A percentile compares a stretch with the other conserved stretches of the same genome.
Evolutionary conservation across 2,888 invertebrate genomes (phyloP).

Genomic region (Polyploca ridens): DNA sequence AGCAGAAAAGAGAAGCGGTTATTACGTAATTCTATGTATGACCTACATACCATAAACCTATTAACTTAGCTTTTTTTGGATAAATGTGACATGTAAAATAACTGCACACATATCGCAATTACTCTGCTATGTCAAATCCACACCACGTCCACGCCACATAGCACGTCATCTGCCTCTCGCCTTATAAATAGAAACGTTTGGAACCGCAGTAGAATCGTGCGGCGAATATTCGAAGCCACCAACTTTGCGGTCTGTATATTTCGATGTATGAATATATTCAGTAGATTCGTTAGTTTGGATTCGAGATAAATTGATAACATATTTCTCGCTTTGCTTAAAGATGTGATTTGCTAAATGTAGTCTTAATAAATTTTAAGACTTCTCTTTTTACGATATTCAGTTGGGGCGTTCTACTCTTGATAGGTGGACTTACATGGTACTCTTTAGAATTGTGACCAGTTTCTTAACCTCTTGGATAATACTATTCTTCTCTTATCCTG

Average conservation of each 20-base stretch:
- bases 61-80: background rate
- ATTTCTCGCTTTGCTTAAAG: too few species aligned
- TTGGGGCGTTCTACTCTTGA: too few species aligned
- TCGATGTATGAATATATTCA: background rate
- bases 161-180: background rate
- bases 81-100: background rate
- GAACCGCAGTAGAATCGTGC: constrained; percentile 19
- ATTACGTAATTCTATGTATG: too few species aligned
- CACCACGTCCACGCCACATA: constrained; percentile 8
- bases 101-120: background rate
- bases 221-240: constrained; percentile 17
- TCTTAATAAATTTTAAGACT: too few species aligned
- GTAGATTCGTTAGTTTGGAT: background rate
- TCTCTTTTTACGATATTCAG: too few species aligned
- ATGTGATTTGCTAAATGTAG: too few species aligned
- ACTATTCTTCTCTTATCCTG: too few species aligned
- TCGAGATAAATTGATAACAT: background rate
- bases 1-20: too few species aligned
- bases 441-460: too few species aligned
- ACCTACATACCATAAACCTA: background rate
- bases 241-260: background rate
- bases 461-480: too few species aligned
- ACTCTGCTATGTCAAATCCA: constrained; percentile 4
- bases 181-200: constrained; percentile 10
- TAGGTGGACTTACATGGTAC: too few species aligned